A percentile compares a stretch with the other conserved stretches of the same genome.
phyloP scores from a whole-genome alignment of 2,888 invertebrate species.

The Endomychus coccineus region DNA sequence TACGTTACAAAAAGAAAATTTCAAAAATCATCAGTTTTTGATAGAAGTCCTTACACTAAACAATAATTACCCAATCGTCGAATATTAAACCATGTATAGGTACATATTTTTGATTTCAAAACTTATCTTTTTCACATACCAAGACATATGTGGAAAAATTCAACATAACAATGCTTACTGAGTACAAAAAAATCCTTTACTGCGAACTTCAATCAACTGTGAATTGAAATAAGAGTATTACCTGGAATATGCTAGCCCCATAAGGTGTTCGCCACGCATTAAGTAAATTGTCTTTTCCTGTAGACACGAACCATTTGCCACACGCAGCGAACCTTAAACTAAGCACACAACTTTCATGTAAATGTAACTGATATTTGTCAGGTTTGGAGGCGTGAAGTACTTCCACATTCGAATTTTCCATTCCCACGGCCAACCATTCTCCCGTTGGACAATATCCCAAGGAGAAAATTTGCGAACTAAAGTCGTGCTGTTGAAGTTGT shows the following conservation, averaged over 20 bases:
- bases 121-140: no score
- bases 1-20: no score
- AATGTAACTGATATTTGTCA: conserved; percentile 91
- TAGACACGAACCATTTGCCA: conserved; percentile 98
- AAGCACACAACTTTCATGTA: conserved; percentile 95
- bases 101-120: no score
- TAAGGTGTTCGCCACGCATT: conserved; percentile 98
- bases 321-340: conserved; percentile 91
- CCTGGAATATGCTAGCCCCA: conserved; percentile 97
- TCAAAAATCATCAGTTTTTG: no score
- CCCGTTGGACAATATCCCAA: conserved; percentile 88
- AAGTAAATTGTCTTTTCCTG: conserved; percentile 96
- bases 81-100: no score
- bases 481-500: conserved; percentile 92
- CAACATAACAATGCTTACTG: no score
- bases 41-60: no score
- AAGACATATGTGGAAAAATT: no score
- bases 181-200: no score
- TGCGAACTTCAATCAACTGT: no score
- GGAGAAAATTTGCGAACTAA: conserved; percentile 83
- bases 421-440: conserved; percentile 95
- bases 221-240: conserved; percentile 45
- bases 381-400: conserved; percentile 84
- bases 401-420: conserved; percentile 97
- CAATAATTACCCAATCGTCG: no score